Evolutionary conservation across 2,888 invertebrate species (phyloP).

Genomic region (Gastrophysa polygoni): DNA sequence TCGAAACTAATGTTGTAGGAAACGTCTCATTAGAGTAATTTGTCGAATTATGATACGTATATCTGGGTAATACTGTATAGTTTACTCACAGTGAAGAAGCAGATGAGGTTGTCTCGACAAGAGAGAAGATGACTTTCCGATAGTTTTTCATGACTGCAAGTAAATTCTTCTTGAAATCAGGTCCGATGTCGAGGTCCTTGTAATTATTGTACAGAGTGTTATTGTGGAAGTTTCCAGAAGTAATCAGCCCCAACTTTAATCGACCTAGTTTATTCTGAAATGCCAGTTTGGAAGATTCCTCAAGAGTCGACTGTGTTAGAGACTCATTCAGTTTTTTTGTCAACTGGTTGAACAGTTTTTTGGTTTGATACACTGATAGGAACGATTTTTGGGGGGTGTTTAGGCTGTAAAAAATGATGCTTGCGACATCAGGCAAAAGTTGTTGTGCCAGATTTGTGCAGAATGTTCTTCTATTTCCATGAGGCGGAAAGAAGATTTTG

Average conservation of each 20-base stretch:
- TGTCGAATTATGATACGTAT: too few relatives aligned
- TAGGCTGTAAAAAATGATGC: constrained; percentile 19
- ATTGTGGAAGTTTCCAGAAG: constrained; percentile 17
- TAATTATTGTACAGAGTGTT: constrained; percentile 16
- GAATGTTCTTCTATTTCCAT: constrained; percentile 15
- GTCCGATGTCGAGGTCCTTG: constrained; percentile 4
- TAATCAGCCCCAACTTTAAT: constrained; percentile 23
- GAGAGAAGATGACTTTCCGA: constrained; percentile 20
- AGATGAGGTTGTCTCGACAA: constrained; percentile 15
- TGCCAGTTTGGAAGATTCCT: constrained; percentile 8
- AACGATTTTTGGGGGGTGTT: constrained; percentile 7
- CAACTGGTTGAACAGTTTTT: constrained; percentile 17
- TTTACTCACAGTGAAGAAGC: constrained; percentile 25
- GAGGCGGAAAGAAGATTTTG: constrained; percentile 11
- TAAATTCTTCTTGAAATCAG: constrained; percentile 19
- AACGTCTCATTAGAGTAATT: too few relatives aligned
- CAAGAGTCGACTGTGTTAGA: constrained; percentile 15
- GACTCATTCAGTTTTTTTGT: constrained; percentile 13
- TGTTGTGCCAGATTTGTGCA: constrained; percentile 28
- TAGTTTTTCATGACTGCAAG: constrained; percentile 18
- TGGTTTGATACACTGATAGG: not conserved
- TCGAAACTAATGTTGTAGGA: too few relatives aligned
- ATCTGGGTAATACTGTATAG: not conserved
- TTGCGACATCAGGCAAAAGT: constrained; percentile 27
- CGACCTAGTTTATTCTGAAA: constrained; percentile 17